Evolutionary conservation across 2,888 invertebrate genomes (phyloP).

Genomic region (Copidosoma aretas): DNA sequence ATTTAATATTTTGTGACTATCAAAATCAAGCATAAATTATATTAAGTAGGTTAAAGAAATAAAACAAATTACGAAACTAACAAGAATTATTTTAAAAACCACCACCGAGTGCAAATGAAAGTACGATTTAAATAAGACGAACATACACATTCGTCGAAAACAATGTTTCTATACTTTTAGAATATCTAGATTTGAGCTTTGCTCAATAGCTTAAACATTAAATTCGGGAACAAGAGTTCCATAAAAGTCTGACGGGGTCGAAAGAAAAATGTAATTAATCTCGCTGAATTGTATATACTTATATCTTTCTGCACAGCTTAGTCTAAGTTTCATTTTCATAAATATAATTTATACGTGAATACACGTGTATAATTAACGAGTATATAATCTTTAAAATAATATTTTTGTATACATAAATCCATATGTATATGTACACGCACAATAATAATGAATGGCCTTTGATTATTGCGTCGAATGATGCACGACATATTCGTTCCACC

Average conservation of each 20-base stretch:
- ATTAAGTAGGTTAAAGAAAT: not conserved
- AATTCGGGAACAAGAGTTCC: conserved; percentile 22
- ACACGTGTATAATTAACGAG: conserved; percentile 19
- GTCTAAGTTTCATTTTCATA: conserved; percentile 45
- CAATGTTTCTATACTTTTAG: not conserved
- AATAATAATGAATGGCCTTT: conserved; percentile 57
- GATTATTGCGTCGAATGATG: conserved; percentile 57
- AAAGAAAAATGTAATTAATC: conserved; percentile 26
- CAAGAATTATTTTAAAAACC: not conserved
- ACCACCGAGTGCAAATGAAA: conserved; percentile 28
- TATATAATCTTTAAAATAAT: conserved; percentile 6
- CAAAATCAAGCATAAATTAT: not conserved
- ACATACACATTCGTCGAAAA: conserved; percentile 22
- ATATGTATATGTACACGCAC: conserved; percentile 29
- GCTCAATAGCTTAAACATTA: conserved; percentile 6
- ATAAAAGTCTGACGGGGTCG: conserved; percentile 23
- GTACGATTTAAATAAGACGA: conserved; percentile 31
- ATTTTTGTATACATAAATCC: not conserved
- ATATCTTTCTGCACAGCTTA: conserved; percentile 2
- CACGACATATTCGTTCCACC: conserved; percentile 46
- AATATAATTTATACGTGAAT: conserved; percentile 44
- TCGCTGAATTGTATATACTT: conserved; percentile 26
- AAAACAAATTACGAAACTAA: not conserved
- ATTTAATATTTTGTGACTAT: not conserved
- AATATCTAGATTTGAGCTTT: conserved; percentile 24